Conservation (phyloP, 2,113 vertebrate species). For the Callospermophilus lateralis region DNA sequence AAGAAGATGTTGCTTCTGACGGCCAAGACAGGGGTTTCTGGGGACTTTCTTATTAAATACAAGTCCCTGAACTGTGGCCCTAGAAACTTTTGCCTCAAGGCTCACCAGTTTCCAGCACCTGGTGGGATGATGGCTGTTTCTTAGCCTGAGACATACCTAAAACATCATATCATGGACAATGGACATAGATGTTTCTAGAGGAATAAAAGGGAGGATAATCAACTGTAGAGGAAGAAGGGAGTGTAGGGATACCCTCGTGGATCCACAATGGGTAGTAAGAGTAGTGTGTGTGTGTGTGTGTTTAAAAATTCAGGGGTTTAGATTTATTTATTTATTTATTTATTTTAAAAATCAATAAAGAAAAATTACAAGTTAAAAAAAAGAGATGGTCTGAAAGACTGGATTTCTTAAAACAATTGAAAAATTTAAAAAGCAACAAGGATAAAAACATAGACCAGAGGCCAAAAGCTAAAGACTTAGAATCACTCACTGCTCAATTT, state of each 20-base stretch:
- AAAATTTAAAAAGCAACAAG: constrained; percentile 66
- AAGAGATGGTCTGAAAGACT: constrained; percentile 87
- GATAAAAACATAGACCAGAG: constrained; percentile 14
- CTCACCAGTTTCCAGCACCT: constrained; percentile 77
- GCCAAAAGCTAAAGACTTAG: constrained; percentile 41
- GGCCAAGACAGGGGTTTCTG: constrained; percentile 85
- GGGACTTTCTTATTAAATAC: constrained; percentile 89
- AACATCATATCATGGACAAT: constrained; percentile 86
- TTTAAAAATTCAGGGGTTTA: too few relatives aligned
- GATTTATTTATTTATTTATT: neutral
- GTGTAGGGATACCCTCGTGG: neutral
- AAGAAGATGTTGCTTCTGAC: constrained; percentile 76
- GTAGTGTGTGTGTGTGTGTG: too few relatives aligned
- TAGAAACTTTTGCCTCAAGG: constrained; percentile 80
- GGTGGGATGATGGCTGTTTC: constrained; percentile 87
- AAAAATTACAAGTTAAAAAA: constrained; percentile 88
- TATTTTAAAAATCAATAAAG: constrained; percentile 84
- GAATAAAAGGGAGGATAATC: constrained; percentile 81
- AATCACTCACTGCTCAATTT: constrained; percentile 14
- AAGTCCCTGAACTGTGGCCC: constrained; percentile 93
- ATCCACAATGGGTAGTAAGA: constrained; percentile 52
- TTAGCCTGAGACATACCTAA: constrained; percentile 87
- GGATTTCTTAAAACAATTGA: constrained; percentile 70
- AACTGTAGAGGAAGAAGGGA: constrained; percentile 63
- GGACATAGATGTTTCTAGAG: constrained; percentile 84